Evolutionary conservation across 2,113 vertebrate genomes (phyloP).

Genomic region (Anoura caudifer): DNA sequence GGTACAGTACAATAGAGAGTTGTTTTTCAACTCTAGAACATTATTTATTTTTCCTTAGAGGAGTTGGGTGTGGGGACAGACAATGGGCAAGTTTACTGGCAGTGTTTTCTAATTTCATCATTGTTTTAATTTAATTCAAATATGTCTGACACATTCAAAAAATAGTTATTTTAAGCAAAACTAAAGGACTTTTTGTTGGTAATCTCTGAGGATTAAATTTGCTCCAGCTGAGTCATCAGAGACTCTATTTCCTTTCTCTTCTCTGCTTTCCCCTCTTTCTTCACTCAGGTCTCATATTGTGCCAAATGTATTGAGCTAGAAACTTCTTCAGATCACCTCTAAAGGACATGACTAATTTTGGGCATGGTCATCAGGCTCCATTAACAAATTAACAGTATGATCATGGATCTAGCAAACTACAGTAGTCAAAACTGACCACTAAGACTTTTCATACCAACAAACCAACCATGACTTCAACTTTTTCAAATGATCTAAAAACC

Average conservation of each 20-base stretch:
- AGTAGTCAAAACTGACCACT: background rate
- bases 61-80: background rate
- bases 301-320: background rate
- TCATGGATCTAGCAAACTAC: background rate
- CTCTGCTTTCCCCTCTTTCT: background rate
- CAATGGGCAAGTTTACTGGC: background rate
- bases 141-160: slow-evolving; percentile 25
- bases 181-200: background rate
- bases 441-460: background rate
- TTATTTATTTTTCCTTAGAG: background rate
- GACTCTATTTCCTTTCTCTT: background rate
- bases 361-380: background rate
- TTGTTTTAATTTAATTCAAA: slow-evolving; percentile 38
- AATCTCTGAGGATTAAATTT: slow-evolving; percentile 8
- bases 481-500: background rate
- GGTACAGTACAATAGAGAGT: background rate
- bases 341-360: background rate
- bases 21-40: background rate
- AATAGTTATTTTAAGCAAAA: slow-evolving; percentile 10
- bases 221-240: background rate
- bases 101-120: slow-evolving; percentile 33
- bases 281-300: background rate
- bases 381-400: background rate
- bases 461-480: background rate
- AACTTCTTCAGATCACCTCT: background rate